These are phyloP conservation scores for Pristionchus exspectatus DNA, from an alignment of 2,888 invertebrate genomes.

Conservation along the genomic window DNA sequence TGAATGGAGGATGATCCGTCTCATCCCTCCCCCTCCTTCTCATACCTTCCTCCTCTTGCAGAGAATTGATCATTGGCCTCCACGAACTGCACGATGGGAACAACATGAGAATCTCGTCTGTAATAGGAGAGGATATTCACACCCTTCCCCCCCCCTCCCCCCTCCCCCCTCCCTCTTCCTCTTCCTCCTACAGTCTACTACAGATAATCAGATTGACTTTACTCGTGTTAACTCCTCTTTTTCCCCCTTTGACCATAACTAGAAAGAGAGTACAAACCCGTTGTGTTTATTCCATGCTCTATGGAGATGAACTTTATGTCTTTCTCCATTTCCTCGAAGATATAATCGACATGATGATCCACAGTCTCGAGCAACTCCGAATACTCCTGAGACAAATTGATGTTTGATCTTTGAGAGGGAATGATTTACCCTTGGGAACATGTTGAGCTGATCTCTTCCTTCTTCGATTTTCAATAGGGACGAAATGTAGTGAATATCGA, in stretches of 20 bases:
- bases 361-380: constrained; percentile 30
- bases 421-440: constrained; percentile 8
- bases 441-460: not conserved
- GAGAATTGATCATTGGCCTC: constrained; percentile 4
- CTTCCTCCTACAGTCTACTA: constrained; percentile 1
- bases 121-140: not conserved
- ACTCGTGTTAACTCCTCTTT: not conserved
- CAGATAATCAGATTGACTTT: not conserved
- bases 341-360: constrained; percentile 27
- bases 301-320: constrained; percentile 43
- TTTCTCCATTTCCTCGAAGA: not conserved
- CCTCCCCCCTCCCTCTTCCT: not conserved
- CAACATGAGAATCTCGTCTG: constrained; percentile 40
- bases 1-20: not conserved
- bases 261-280: not conserved
- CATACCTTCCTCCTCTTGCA: constrained; percentile 49
- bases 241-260: too few relatives aligned
- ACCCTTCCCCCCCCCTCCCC: not conserved
- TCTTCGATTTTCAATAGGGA: not conserved
- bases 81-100: constrained; percentile 54
- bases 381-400: constrained; percentile 9
- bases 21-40: not conserved
- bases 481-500: not conserved
- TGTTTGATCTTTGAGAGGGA: not conserved
- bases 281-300: constrained; percentile 42